phyloP scores from a whole-genome alignment of 1,140 invertebrate genomes.

The Mesaphorura yosii region DNA sequence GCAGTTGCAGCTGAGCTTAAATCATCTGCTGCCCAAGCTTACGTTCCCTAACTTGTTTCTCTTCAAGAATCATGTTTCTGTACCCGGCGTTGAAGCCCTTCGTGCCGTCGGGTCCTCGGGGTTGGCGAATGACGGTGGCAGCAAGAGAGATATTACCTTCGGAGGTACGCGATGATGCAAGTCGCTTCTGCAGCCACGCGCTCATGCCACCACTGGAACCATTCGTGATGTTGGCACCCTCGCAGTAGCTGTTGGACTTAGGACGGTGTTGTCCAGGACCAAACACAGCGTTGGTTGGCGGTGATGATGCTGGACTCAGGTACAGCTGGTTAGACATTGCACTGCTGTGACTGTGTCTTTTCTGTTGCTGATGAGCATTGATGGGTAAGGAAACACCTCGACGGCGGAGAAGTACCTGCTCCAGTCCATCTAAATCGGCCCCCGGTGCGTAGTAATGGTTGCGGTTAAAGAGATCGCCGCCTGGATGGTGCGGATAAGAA shows the following conservation, averaged over 20 bases:
- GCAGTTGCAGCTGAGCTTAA: no score
- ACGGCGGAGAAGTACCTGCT: slow-evolving; percentile 7
- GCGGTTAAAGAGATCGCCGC: no score
- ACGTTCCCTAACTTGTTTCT: no score
- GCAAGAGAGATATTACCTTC: slow-evolving; percentile 16
- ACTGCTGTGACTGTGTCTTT: slow-evolving; percentile 3
- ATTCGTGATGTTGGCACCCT: slow-evolving; percentile 17
- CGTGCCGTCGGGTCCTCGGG: slow-evolving; percentile 28
- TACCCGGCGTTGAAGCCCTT: slow-evolving; percentile 16
- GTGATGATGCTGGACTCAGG: slow-evolving; percentile 14
- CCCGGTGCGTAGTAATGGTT: no score
- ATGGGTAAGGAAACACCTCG: slow-evolving; percentile 28
- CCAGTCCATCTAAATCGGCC: not conserved
- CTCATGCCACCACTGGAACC: slow-evolving; percentile 32
- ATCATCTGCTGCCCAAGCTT: no score
- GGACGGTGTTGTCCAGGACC: slow-evolving; percentile 12
- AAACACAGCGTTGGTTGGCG: slow-evolving; percentile 15
- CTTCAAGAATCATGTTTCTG: not conserved
- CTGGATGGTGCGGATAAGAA: slow-evolving; percentile 14
- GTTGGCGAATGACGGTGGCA: slow-evolving; percentile 25
- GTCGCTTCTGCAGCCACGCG: slow-evolving; percentile 42
- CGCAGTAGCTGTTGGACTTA: slow-evolving; percentile 32
- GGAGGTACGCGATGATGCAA: slow-evolving; percentile 34
- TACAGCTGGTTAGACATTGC: no score
- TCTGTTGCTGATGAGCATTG: not conserved